These are phyloP conservation scores for Paradisaea rubra DNA, from an alignment of 2,113 vertebrate species.

Conservation along the genomic window DNA sequence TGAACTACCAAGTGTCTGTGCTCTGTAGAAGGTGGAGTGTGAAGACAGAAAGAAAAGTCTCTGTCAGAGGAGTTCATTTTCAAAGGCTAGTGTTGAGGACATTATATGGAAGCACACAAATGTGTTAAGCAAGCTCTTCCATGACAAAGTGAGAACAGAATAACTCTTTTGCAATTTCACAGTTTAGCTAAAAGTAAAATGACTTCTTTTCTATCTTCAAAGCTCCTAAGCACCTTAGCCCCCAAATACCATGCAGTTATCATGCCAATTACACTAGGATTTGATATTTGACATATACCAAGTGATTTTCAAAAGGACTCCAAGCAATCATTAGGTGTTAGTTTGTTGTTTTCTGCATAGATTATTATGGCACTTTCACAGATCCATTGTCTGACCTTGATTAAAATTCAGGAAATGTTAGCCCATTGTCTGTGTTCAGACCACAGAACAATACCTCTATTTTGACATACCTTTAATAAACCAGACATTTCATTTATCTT, in stretches of 20 bases:
- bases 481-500: background rate
- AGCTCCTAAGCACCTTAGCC: background rate
- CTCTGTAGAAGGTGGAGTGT: background rate
- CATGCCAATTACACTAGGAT: background rate
- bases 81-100: background rate
- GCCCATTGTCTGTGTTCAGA: background rate
- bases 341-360: background rate
- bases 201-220: background rate
- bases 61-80: background rate
- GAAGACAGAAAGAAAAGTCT: background rate
- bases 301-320: background rate
- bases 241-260: background rate
- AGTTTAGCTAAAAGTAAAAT: background rate
- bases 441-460: background rate
- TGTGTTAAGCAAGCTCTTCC: background rate
- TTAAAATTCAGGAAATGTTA: background rate
- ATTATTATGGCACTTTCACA: background rate
- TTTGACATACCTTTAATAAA: slow-evolving; percentile 24
- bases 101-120: background rate
- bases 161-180: background rate
- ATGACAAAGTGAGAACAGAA: background rate
- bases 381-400: background rate
- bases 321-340: background rate
- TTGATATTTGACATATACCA: background rate
- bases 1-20: background rate